Evolutionary conservation across 2,888 invertebrate species (phyloP), one percentile per base, ranked within the genome.

Genomic region (Xanthostigma xanthostigma): DNA sequence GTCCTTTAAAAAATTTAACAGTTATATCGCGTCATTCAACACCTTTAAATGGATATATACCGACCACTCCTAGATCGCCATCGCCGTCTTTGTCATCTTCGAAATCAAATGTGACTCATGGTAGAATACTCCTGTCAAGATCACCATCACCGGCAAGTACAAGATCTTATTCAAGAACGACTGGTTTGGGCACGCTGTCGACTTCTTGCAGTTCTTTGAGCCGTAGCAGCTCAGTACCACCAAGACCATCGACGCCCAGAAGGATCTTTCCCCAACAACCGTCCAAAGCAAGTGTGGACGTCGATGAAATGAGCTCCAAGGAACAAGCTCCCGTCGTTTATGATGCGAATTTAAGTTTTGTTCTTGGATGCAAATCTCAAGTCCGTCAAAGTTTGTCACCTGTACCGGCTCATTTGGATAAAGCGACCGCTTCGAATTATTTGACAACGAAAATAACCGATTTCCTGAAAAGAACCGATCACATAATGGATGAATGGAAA

Each of bases 401-500:
- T 0, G 70, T 81, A 8, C 86, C 89, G 3, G 87, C 89, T 1
- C 82, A 84, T 59, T 67, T 79, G 55, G 86, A 87, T 61, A 78
- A 83, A 37, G 73, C 79, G 44, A 89, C 88, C 0, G 82, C 84
- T 2, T 88, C 88, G 0, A 84, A 81, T 50, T 79, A 79, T 55
- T 69, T 91, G 13, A 78, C 80, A 35, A 75, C 73, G 36, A 85
- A 84, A 66, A 90, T 91, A 47, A 78, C 84, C 48, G 82, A 80
- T 60, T 91, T 91, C 59, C 68, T 91, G 36, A 78, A 78, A 59
- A 75, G 85, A 53, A 90, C 90, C 3, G 90, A 91, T 66, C 90
- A 90, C 64, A 80, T 90, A 1, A 86, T 86, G 78, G 87, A 90
- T 59, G 88, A 90, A 61, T 91, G 90, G 90, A 73, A 78, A 49